A percentile compares a stretch with the other conserved stretches of the same genome.
phyloP scores from a whole-genome alignment of 2,113 vertebrate species.

The Muntiacus muntjak region DNA sequence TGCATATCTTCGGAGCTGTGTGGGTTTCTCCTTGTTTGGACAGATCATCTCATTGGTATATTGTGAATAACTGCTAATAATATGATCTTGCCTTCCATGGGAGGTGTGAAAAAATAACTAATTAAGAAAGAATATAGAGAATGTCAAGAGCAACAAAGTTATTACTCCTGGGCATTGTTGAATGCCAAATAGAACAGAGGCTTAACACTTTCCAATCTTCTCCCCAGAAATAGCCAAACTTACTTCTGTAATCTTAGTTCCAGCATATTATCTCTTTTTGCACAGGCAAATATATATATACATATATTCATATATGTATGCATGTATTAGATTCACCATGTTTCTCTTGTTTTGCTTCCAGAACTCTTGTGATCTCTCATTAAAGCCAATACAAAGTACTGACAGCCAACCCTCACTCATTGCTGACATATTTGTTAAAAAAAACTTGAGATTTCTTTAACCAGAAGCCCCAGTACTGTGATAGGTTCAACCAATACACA shows the following conservation, averaged over 20 bases:
- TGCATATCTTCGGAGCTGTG: neutral
- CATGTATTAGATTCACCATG: neutral
- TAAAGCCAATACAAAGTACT: neutral
- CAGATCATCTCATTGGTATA: neutral
- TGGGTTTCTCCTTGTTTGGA: neutral
- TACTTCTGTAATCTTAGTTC: neutral
- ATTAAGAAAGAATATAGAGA: conserved; percentile 1
- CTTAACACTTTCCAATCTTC: neutral
- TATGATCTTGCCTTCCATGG: neutral
- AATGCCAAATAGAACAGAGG: neutral
- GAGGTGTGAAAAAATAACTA: neutral
- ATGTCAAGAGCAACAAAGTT: neutral
- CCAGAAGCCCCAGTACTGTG: neutral
- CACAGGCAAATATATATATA: neutral
- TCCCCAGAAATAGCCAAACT: neutral
- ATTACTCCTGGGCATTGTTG: neutral
- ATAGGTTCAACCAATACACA: neutral
- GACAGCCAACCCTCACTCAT: neutral
- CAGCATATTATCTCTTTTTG: neutral
- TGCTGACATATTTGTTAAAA: neutral
- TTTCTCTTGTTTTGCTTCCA: neutral
- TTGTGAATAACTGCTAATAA: neutral
- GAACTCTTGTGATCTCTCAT: neutral
- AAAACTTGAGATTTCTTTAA: neutral
- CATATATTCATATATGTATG: neutral